Evolutionary conservation across 2,888 invertebrate species (phyloP).

Genomic region (Crocallis elinguaria): DNA sequence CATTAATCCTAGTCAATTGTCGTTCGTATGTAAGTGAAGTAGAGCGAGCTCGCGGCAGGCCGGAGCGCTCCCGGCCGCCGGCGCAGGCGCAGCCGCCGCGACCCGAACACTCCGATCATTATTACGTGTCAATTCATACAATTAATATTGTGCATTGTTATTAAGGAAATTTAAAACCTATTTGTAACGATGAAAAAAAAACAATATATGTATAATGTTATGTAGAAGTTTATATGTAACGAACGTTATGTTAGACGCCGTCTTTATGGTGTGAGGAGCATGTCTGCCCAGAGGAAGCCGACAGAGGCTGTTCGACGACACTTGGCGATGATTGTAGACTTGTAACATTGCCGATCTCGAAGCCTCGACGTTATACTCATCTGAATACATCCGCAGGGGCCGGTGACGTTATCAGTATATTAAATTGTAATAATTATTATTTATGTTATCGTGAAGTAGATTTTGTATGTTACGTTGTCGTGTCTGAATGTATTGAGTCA

Average conservation of each 20-base stretch:
- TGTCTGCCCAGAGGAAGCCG: conserved; percentile 13
- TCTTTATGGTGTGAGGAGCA: conserved; percentile 50
- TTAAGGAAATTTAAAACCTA: conserved; percentile 71
- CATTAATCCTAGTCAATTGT: conserved; percentile 83
- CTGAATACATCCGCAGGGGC: conserved; percentile 40
- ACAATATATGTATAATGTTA: conserved; percentile 65
- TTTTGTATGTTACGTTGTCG: conserved; percentile 69
- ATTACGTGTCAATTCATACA: conserved; percentile 82
- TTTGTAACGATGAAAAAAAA: conserved; percentile 72
- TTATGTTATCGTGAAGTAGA: conserved; percentile 63
- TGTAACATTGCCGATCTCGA: conserved; percentile 19
- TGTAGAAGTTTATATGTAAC: conserved; percentile 76
- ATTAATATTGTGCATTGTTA: conserved; percentile 80
- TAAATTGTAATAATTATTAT: conserved; percentile 50
- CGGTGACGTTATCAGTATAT: conserved; percentile 59
- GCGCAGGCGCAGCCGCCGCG: conserved; percentile 28
- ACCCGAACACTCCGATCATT: conserved; percentile 51
- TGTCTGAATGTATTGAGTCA: conserved; percentile 74
- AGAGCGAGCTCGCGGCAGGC: conserved; percentile 41
- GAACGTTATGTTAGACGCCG: conserved; percentile 60
- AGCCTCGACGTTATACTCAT: conserved; percentile 40
- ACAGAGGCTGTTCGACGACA: conserved; percentile 14
- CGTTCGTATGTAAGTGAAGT: conserved; percentile 71
- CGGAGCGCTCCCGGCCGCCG: conserved; percentile 28
- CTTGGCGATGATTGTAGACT: conserved; percentile 26